Evolutionary conservation across 2,113 vertebrate genomes (phyloP).

Genomic region (Mesembrinibis cayennensis): DNA sequence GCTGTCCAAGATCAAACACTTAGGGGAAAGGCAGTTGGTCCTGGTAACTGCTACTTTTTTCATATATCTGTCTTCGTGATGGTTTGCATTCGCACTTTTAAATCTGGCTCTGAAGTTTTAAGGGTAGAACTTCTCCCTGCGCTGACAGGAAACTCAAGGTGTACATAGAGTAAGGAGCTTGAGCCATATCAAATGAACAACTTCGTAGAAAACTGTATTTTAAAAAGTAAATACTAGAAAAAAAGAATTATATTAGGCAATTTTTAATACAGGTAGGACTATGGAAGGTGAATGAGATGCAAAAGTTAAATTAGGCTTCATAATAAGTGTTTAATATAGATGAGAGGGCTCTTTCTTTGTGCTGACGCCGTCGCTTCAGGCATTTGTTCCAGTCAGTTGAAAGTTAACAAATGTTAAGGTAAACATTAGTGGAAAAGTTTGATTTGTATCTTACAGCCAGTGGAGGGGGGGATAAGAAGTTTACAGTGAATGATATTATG

Average conservation of each 20-base stretch:
- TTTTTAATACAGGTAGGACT: background rate
- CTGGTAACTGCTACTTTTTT: background rate
- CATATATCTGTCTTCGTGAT: background rate
- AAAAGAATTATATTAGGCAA: background rate
- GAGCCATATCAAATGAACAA: background rate
- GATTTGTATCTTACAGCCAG: background rate
- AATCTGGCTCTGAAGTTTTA: background rate
- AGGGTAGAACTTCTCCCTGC: background rate
- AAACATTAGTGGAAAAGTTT: background rate
- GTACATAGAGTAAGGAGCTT: background rate
- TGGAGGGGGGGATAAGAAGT: background rate
- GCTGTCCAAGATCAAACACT: background rate
- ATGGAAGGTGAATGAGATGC: background rate
- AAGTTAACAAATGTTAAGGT: background rate
- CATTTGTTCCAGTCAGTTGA: background rate
- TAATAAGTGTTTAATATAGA: background rate
- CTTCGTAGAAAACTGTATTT: background rate
- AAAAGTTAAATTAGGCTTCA: background rate
- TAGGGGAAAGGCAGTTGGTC: background rate
- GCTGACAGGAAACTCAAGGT: background rate
- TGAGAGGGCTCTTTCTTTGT: background rate
- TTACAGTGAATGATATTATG: background rate
- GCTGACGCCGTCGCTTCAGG: background rate
- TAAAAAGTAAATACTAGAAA: background rate
- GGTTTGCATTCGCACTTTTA: background rate